Percentiles rank a stretch among this genome's conserved stretches.
phyloP scores from a whole-genome alignment of 2,113 vertebrate genomes.

The Peucedramus taeniatus region DNA sequence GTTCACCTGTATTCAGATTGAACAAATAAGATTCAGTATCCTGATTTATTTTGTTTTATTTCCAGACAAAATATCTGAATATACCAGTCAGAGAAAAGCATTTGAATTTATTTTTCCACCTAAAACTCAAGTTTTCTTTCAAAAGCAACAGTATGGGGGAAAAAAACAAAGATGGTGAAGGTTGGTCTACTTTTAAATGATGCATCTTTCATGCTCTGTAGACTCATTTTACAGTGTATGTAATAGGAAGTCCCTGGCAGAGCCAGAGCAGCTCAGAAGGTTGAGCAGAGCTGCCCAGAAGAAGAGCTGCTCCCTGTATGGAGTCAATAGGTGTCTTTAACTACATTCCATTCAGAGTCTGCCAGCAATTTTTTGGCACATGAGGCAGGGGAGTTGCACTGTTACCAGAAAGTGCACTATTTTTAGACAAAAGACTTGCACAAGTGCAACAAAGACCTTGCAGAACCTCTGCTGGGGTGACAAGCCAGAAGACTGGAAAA shows the following conservation, averaged over 20 bases:
- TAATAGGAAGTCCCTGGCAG: not conserved
- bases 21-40: not conserved
- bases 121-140: not conserved
- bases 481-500: not conserved
- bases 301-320: not conserved
- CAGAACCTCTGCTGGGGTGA: not conserved
- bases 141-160: not conserved
- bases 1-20: not conserved
- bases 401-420: not conserved
- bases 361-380: not conserved
- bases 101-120: not conserved
- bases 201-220: not conserved
- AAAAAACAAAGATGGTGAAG: not conserved
- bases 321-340: constrained; percentile 4
- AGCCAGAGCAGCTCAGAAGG: not conserved
- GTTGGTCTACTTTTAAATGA: not conserved
- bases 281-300: too few relatives aligned
- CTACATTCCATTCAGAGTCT: not conserved
- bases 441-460: not conserved
- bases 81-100: not conserved
- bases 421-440: constrained; percentile 11
- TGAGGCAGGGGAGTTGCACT: not conserved
- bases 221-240: not conserved
- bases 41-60: not conserved
- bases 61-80: not conserved